Percentiles rank a stretch among this genome's conserved stretches.
These are phyloP conservation scores for Sminthurinus aureus DNA, from an alignment of 2,888 invertebrate genomes.

Conservation along the genomic window DNA sequence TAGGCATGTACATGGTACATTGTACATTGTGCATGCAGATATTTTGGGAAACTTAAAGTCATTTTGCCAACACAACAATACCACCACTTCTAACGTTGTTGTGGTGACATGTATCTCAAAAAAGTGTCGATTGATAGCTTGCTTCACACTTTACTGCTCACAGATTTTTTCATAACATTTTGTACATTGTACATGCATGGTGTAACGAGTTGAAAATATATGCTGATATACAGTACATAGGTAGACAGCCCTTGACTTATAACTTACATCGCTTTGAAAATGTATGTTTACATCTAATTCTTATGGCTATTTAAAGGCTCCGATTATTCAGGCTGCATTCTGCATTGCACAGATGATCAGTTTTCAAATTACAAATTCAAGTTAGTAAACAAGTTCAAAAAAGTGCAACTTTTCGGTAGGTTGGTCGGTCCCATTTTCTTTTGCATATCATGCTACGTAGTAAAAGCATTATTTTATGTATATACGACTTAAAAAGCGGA, in stretches of 20 bases:
- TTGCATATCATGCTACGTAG: neutral
- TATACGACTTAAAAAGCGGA: neutral
- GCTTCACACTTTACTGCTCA: constrained; percentile 24
- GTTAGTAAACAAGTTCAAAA: too few species aligned
- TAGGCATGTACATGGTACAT: neutral
- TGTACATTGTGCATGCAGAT: too few species aligned
- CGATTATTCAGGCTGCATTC: constrained; percentile 5
- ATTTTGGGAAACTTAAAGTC: neutral
- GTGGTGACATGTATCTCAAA: constrained; percentile 2
- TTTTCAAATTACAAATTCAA: neutral
- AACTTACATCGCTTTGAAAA: neutral
- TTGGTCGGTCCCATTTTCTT: neutral
- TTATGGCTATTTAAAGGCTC: neutral
- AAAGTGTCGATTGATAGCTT: constrained; percentile 36
- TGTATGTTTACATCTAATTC: neutral
- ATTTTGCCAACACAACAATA: neutral
- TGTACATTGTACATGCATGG: neutral
- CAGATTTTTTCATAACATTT: constrained; percentile 5
- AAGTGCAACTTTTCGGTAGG: neutral
- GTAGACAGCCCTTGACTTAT: neutral
- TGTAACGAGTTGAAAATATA: too few species aligned
- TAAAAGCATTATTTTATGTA: neutral
- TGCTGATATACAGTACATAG: neutral
- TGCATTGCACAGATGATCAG: neutral
- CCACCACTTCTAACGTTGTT: neutral